Base-by-base conservation (phyloP, 1,140 invertebrate species). In the Agrilus planipennis region DNA sequence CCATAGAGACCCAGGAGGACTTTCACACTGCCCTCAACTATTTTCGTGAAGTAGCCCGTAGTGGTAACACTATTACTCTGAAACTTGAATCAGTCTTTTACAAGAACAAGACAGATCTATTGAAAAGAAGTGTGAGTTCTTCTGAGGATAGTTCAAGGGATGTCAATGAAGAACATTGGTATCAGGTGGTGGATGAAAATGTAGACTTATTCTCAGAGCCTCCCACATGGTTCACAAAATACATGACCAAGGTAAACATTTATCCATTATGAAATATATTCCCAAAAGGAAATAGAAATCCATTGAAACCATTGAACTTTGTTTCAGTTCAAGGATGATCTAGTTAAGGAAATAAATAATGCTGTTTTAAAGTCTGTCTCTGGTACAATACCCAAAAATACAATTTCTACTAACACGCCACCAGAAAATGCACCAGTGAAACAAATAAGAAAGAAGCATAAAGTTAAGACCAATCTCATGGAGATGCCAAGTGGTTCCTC, bases 151-250 rank as follows among this genome's bases (percentile, higher is more conserved):
- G 16, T 3, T 16, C 19, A 12, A 17, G 19, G 14, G 30, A 14
- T 17, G n/a, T 6, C 7, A 29, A n/a, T 9, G 4, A 35, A 22
- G 5, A 22, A 14, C 11, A 35, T 22, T 4, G 36, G 28, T 16
- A n/a, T n/a, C n/a, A n/a, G n/a, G n/a, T n/a, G n/a, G n/a, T n/a
- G n/a, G n/a, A n/a, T n/a, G n/a, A n/a, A n/a, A n/a, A n/a, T n/a
- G n/a, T n/a, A n/a, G n/a, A n/a, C n/a, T n/a, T n/a, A n/a, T n/a
- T n/a, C n/a, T n/a, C n/a, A n/a, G 21, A 19, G 2, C 57, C 60
- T 25, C 61, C 61, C 2, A 51, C 51, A 36, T 63, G 61, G 61
- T 62, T 63, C 44, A 42, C 44, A 16, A 49, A 47, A 11, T 54
- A 54, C 34, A 60, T 60, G 58, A 46, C 49, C 30, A 45, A 57